Percentiles rank a stretch among this genome's conserved stretches.
Conservation (phyloP, 2,888 invertebrate genomes). For the Coelopa pilipes region DNA sequence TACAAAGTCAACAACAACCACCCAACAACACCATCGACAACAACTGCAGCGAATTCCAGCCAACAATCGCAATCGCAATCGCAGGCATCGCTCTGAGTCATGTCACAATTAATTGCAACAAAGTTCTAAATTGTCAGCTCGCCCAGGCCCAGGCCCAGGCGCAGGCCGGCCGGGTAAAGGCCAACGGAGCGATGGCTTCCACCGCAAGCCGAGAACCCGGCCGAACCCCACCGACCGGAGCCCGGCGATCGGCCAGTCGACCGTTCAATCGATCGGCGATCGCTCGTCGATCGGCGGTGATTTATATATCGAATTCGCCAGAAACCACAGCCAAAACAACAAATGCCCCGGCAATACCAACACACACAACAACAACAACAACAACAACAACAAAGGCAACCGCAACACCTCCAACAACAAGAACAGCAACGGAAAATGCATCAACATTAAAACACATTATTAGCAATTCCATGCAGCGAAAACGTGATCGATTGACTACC, state of each 20-base stretch:
- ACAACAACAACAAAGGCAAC: background rate
- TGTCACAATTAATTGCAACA: constrained; percentile 54
- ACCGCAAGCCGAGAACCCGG: background rate
- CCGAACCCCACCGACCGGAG: background rate
- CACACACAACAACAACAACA: too few relatives aligned
- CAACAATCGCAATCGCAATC: constrained; percentile 2
- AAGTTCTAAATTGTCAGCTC: constrained; percentile 54
- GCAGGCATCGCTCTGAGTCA: constrained; percentile 35
- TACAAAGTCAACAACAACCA: too few relatives aligned
- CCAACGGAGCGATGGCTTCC: background rate
- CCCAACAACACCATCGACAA: background rate
- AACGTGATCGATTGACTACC: constrained; percentile 64
- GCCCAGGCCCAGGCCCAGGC: background rate
- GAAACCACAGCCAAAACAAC: background rate
- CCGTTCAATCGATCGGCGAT: background rate
- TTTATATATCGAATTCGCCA: too few relatives aligned
- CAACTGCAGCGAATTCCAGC: constrained; percentile 11
- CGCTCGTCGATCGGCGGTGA: background rate
- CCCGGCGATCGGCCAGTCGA: background rate
- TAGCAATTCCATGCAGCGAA: constrained; percentile 34
- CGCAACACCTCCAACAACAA: constrained; percentile 3
- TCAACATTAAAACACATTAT: constrained; percentile 27
- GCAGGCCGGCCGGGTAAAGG: background rate
- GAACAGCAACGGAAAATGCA: background rate
- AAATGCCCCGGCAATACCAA: background rate